phyloP scores from a whole-genome alignment of 2,888 invertebrate genomes.

The Leptothorax acervorum region DNA sequence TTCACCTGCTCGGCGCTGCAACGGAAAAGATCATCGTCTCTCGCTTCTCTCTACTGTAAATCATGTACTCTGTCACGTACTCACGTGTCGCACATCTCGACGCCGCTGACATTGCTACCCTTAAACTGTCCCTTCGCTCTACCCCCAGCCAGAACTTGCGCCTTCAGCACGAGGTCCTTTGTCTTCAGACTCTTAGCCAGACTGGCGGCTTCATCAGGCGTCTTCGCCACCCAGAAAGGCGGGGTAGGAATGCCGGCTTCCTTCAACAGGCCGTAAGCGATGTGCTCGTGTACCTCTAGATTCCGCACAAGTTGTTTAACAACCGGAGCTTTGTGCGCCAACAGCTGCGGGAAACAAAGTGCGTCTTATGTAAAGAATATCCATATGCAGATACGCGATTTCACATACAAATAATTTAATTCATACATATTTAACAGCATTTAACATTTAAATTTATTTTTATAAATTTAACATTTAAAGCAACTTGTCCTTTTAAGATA shows the following conservation, averaged over 20 bases:
- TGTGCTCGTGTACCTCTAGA: conserved; percentile 96
- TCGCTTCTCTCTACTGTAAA: neutral
- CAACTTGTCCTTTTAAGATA: neutral
- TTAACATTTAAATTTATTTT: too few species aligned
- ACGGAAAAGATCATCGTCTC: neutral
- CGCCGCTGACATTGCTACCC: conserved; percentile 97
- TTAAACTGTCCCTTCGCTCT: conserved; percentile 96
- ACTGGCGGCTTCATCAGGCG: conserved; percentile 91
- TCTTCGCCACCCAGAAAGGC: conserved; percentile 94
- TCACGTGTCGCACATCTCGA: conserved; percentile 93
- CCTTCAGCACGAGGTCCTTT: conserved; percentile 93
- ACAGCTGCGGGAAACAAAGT: conserved; percentile 48
- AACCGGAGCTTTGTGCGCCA: conserved; percentile 81
- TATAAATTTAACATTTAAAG: neutral
- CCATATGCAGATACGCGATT: too few species aligned
- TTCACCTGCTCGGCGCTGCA: conserved; percentile 93
- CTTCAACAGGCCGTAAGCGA: conserved; percentile 94
- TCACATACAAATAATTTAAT: neutral
- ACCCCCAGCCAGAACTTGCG: conserved; percentile 96
- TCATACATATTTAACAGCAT: neutral
- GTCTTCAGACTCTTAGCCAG: conserved; percentile 91
- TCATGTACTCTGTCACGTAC: conserved; percentile 75
- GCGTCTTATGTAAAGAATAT: conserved; percentile 55
- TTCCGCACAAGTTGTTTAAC: conserved; percentile 88
- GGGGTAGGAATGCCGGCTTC: conserved; percentile 95